These are phyloP conservation scores for Aethina tumida DNA, from an alignment of 1,140 invertebrate species.

Conservation along the genomic window DNA sequence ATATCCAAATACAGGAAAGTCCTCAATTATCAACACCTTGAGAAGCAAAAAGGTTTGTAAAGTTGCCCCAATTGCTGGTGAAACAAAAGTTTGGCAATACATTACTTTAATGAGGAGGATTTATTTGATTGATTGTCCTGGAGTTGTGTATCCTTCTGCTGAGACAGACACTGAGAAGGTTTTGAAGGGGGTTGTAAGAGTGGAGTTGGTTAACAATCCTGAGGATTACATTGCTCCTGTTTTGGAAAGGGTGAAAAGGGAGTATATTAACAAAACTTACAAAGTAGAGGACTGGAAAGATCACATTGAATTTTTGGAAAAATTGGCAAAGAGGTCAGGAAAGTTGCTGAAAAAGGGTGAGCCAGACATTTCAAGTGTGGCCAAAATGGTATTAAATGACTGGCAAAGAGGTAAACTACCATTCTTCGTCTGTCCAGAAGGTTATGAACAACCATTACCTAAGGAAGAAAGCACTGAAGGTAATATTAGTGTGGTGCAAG, in stretches of 20 bases:
- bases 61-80: slow-evolving; percentile 96
- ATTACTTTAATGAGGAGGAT: slow-evolving; percentile 96
- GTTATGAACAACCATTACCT: slow-evolving; percentile 51
- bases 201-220: slow-evolving; percentile 89
- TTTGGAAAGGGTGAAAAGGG: slow-evolving; percentile 76
- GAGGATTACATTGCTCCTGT: slow-evolving; percentile 89
- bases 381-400: slow-evolving; percentile 96
- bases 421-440: slow-evolving; percentile 81
- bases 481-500: slow-evolving; percentile 52
- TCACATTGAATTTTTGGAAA: slow-evolving; percentile 84
- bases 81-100: slow-evolving; percentile 99
- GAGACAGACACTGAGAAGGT: slow-evolving; percentile 94
- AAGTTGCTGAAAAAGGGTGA: slow-evolving; percentile 94
- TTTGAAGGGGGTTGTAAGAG: slow-evolving; percentile 88
- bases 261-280: slow-evolving; percentile 90
- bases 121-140: slow-evolving; percentile 98
- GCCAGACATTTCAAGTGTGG: slow-evolving; percentile 78
- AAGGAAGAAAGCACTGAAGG: slow-evolving; percentile 31
- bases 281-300: slow-evolving; percentile 72
- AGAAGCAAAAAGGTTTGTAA: slow-evolving; percentile 94
- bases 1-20: slow-evolving; percentile 99
- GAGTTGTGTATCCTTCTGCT: slow-evolving; percentile 90
- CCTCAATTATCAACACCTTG: slow-evolving; percentile 95
- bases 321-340: slow-evolving; percentile 75
- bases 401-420: slow-evolving; percentile 97